Percentiles rank a stretch among this genome's conserved stretches.
These are phyloP conservation scores for Lissonota sp. DNA, from an alignment of 2,888 invertebrate genomes.

Conservation along the genomic window DNA sequence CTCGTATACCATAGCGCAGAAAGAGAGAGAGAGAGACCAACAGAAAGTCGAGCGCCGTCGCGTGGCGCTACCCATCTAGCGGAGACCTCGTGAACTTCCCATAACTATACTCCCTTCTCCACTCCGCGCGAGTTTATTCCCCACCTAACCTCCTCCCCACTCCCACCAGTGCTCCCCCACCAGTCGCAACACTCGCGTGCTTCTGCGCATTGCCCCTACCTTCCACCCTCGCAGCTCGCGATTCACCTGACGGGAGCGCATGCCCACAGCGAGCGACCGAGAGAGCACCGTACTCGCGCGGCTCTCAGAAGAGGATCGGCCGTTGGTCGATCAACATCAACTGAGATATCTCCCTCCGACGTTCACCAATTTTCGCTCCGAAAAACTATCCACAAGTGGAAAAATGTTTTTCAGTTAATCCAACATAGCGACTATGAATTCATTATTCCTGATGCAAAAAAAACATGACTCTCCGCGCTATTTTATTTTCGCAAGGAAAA, in stretches of 20 bases:
- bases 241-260: slow-evolving; percentile 72
- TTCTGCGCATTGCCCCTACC: slow-evolving; percentile 51
- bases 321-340: slow-evolving; percentile 27
- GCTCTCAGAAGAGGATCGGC: slow-evolving; percentile 12
- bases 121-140: slow-evolving; percentile 33
- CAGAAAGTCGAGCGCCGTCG: slow-evolving; percentile 71
- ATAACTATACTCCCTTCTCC: slow-evolving; percentile 60
- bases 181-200: not conserved
- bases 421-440: not conserved
- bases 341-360: slow-evolving; percentile 8
- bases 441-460: not conserved
- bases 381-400: too few species aligned
- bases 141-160: slow-evolving; percentile 48
- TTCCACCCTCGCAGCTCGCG: slow-evolving; percentile 37
- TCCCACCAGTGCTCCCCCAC: slow-evolving; percentile 35
- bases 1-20: not conserved
- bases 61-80: slow-evolving; percentile 80
- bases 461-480: not conserved
- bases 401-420: not conserved
- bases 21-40: slow-evolving; percentile 8
- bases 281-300: slow-evolving; percentile 53
- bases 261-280: slow-evolving; percentile 51
- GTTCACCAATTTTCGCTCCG: too few species aligned
- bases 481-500: not conserved
- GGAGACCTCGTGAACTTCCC: slow-evolving; percentile 83